These are phyloP conservation scores for Lontra canadensis DNA, from an alignment of 2,113 vertebrate genomes.

Conservation along the genomic window DNA sequence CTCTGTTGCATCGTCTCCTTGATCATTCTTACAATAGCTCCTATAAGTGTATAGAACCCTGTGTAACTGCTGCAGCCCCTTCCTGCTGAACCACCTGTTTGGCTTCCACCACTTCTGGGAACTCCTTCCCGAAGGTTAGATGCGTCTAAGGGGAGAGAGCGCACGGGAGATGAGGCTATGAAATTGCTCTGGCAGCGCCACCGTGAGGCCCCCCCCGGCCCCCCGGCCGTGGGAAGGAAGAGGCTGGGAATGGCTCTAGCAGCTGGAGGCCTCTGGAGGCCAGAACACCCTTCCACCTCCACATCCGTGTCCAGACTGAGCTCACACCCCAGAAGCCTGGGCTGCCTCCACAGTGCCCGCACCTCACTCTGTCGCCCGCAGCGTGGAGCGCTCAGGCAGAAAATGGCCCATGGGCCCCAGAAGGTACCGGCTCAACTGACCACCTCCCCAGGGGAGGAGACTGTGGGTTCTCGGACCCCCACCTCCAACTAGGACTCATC, in stretches of 20 bases:
- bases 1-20: background rate
- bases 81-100: constrained; percentile 98
- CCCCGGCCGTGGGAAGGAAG: background rate
- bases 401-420: background rate
- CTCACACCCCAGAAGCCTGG: background rate
- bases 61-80: constrained; percentile 81
- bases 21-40: background rate
- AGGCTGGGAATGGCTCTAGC: constrained; percentile 38
- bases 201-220: background rate
- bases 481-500: background rate
- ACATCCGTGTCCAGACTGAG: background rate
- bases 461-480: background rate
- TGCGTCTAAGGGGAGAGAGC: constrained; percentile 88
- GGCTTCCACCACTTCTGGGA: constrained; percentile 95
- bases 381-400: background rate
- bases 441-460: background rate
- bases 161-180: background rate
- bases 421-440: background rate
- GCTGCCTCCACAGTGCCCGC: background rate
- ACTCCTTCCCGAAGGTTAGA: constrained; percentile 95
- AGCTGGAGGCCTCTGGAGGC: background rate
- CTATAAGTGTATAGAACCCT: background rate
- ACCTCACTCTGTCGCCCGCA: background rate
- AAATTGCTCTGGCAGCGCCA: background rate
- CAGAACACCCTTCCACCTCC: background rate